These are phyloP conservation scores for Peromyscus attwateri DNA, from an alignment of 2,797 vertebrate genomes.

Conservation along the genomic window DNA sequence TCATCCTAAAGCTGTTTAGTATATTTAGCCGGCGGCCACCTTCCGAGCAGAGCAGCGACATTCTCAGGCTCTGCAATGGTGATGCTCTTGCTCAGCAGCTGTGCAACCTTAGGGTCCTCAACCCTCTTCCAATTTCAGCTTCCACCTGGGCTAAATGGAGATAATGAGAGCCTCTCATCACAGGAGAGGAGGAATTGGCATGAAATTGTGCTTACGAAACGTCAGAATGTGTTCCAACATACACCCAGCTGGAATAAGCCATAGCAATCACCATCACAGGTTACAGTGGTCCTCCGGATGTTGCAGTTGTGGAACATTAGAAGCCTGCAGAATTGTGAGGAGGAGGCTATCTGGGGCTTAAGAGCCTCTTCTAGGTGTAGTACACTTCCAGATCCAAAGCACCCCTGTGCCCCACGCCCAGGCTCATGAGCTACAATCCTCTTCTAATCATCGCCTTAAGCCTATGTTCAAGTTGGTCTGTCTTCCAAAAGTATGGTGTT, in stretches of 20 bases:
- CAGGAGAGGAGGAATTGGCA: background rate
- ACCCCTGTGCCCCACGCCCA: background rate
- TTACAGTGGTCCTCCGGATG: background rate
- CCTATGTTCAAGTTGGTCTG: background rate
- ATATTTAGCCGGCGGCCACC: background rate
- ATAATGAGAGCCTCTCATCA: background rate
- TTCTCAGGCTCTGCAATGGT: background rate
- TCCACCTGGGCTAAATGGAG: background rate
- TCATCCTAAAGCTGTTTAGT: background rate
- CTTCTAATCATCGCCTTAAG: background rate
- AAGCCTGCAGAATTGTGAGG: background rate
- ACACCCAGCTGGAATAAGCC: background rate
- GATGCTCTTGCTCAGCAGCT: background rate
- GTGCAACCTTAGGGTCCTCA: background rate
- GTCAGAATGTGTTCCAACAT: background rate
- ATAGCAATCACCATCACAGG: background rate
- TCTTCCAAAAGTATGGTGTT: background rate
- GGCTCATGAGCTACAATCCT: background rate
- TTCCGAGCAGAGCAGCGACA: background rate
- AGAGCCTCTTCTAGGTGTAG: background rate
- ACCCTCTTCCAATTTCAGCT: background rate
- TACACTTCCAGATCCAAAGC: background rate
- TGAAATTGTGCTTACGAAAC: background rate
- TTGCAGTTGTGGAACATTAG: background rate
- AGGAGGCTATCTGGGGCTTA: too few relatives aligned